Conservation (phyloP, 2,888 invertebrate species). For the Crocallis elinguaria region DNA sequence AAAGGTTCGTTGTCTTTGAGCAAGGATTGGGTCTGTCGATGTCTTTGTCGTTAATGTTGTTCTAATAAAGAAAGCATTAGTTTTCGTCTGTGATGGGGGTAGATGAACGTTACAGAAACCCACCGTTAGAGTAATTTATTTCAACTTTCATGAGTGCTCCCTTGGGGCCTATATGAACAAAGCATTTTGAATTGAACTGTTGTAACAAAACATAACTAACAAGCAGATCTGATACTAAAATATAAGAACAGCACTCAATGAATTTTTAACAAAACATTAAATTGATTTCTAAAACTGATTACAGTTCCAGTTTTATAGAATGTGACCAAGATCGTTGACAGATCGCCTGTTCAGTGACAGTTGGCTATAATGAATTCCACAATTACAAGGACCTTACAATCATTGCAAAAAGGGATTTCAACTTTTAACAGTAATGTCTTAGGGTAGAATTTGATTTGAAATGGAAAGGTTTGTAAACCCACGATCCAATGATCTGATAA, state of each 20-base stretch:
- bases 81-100: too few species aligned
- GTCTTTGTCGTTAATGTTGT: too few species aligned
- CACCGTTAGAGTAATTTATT: too few species aligned
- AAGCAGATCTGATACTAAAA: not conserved
- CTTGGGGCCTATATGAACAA: too few species aligned
- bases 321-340: slow-evolving; percentile 48
- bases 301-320: slow-evolving; percentile 45
- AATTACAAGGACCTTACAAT: slow-evolving; percentile 50
- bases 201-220: too few species aligned
- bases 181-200: too few species aligned
- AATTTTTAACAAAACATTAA: slow-evolving; percentile 26
- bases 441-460: slow-evolving; percentile 34
- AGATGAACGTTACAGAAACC: too few species aligned
- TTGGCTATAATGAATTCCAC: slow-evolving; percentile 52
- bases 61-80: too few species aligned
- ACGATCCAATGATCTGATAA: slow-evolving; percentile 54
- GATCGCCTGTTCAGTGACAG: slow-evolving; percentile 52
- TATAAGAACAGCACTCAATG: slow-evolving; percentile 13
- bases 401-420: slow-evolving; percentile 18
- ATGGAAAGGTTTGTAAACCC: slow-evolving; percentile 36
- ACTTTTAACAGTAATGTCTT: slow-evolving; percentile 20
- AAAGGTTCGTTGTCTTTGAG: too few species aligned
- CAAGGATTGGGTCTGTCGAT: too few species aligned
- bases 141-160: too few species aligned
- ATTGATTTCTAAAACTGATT: slow-evolving; percentile 37